phyloP scores from a whole-genome alignment of 1,140 invertebrate genomes.

The Berghia stephanieae region DNA sequence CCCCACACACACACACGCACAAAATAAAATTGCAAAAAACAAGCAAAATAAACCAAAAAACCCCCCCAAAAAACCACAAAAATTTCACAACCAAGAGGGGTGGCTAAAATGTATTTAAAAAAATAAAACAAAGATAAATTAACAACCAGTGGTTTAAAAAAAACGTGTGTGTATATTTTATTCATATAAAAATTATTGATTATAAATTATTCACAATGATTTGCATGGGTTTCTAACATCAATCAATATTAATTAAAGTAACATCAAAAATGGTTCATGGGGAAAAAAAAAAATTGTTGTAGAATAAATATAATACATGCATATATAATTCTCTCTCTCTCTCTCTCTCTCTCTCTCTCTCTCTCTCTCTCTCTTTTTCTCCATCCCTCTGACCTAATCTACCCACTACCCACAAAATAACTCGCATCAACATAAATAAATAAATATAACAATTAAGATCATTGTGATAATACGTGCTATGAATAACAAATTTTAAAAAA shows the following conservation, averaged over 20 bases:
- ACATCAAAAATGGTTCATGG: not conserved
- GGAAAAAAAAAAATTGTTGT: not conserved
- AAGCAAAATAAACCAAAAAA: no score
- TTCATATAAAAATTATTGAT: conserved; percentile 8
- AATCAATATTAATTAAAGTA: no score
- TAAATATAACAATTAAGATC: not conserved
- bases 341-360: conserved; percentile 20
- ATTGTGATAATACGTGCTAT: not conserved
- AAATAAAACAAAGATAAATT: no score
- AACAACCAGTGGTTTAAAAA: conserved; percentile 1
- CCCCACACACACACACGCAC: no score
- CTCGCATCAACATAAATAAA: not conserved
- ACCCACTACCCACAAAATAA: not conserved
- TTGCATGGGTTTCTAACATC: not conserved
- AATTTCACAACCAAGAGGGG: no score
- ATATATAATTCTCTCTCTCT: not conserved
- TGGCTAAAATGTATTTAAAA: no score
- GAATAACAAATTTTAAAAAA: not conserved
- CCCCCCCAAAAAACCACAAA: no score
- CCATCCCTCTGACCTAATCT: not conserved
- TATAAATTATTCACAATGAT: not conserved
- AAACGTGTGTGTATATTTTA: conserved; percentile 13
- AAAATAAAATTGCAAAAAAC: no score
- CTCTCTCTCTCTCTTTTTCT: conserved; percentile 25
- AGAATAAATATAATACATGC: no score